phyloP scores from a whole-genome alignment of 2,797 vertebrate genomes.

The Acridotheres tristis region DNA sequence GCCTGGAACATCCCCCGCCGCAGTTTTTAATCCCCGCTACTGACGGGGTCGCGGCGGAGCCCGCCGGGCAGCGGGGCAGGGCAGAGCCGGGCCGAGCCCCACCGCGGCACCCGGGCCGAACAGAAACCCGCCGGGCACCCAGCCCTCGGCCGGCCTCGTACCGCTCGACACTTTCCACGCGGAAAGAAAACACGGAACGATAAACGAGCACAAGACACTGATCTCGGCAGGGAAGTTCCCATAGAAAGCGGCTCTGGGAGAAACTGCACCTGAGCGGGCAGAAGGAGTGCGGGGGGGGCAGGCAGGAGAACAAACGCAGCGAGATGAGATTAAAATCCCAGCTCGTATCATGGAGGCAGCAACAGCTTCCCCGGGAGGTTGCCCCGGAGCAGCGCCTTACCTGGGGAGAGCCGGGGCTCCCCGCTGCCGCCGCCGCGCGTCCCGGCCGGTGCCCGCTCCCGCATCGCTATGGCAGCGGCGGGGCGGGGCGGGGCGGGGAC shows the following conservation, averaged over 20 bases:
- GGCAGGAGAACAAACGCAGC: background rate
- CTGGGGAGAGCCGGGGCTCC: background rate
- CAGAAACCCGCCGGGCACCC: background rate
- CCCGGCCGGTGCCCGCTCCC: background rate
- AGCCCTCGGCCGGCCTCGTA: background rate
- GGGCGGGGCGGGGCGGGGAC: background rate
- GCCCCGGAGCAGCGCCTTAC: background rate
- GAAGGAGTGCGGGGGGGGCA: background rate
- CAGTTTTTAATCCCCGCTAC: background rate
- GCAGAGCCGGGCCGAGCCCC: background rate
- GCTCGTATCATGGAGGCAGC: background rate
- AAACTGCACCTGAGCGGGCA: background rate
- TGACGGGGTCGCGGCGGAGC: background rate
- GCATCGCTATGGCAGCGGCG: conserved; percentile 48
- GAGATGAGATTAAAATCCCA: fast-evolving
- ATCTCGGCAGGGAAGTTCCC: background rate
- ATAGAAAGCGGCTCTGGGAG: background rate
- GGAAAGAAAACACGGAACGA: background rate
- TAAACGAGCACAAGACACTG: background rate
- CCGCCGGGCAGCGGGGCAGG: background rate
- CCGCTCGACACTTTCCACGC: background rate
- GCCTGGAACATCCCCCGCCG: background rate
- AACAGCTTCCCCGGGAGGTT: background rate
- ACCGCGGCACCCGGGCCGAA: background rate
- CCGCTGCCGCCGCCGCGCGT: background rate